phyloP scores from a whole-genome alignment of 2,797 vertebrate species.

The Anas flavirostris region DNA sequence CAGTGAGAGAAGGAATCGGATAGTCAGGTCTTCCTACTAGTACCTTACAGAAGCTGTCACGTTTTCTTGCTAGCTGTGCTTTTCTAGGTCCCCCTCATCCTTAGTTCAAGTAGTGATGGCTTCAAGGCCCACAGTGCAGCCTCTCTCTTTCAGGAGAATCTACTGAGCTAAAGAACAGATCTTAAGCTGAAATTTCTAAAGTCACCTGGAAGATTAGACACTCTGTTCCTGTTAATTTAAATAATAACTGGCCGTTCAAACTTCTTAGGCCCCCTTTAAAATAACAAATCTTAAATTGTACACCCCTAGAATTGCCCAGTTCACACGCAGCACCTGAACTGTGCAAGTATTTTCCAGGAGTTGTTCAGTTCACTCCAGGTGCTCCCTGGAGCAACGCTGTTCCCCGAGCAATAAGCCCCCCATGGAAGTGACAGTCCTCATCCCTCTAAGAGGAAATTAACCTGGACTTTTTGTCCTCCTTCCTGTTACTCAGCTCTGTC shows the following conservation, averaged over 20 bases:
- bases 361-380: neutral
- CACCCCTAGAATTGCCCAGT: neutral
- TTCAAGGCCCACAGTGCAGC: neutral
- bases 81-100: neutral
- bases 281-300: neutral
- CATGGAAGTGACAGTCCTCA: too few species aligned
- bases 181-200: neutral
- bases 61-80: neutral
- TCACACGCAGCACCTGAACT: neutral
- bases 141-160: neutral
- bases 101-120: neutral
- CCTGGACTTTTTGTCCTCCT: neutral
- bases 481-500: neutral
- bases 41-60: neutral
- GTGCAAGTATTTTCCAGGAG: neutral
- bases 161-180: neutral
- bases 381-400: neutral
- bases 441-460: neutral
- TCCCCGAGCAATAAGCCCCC: neutral
- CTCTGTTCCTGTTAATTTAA: neutral
- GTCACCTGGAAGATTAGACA: neutral
- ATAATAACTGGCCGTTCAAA: neutral
- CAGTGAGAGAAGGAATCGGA: neutral
- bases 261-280: neutral
- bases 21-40: neutral